These are phyloP conservation scores for Galagoides demidoff DNA, from an alignment of 2,797 vertebrate genomes.

Conservation along the genomic window DNA sequence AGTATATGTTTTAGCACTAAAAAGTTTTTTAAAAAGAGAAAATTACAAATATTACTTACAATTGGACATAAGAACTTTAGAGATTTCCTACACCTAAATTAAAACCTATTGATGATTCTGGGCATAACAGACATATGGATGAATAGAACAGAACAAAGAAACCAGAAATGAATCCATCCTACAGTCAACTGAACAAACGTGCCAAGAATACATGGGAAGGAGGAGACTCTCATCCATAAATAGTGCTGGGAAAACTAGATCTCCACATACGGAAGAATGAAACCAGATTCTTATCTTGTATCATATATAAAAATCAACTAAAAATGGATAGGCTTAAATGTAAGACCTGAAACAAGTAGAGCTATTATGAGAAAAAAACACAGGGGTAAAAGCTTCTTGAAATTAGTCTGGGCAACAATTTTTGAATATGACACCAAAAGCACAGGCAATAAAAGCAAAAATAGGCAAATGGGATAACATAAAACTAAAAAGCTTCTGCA, in stretches of 20 bases:
- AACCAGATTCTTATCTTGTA: neutral
- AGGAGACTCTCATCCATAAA: neutral
- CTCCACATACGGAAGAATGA: neutral
- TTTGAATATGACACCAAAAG: neutral
- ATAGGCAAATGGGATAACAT: neutral
- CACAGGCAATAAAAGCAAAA: neutral
- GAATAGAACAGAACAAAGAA: neutral
- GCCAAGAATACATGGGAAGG: neutral
- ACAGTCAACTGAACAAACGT: neutral
- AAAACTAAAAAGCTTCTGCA: neutral
- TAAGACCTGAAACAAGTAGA: neutral
- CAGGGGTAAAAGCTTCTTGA: neutral
- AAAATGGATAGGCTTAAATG: neutral
- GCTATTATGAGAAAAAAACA: neutral
- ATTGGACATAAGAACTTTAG: conserved; percentile 23
- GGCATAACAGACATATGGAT: neutral
- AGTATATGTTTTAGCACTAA: neutral
- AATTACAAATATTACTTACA: neutral
- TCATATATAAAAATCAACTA: neutral
- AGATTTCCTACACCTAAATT: neutral
- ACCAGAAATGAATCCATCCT: neutral
- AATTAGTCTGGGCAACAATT: neutral
- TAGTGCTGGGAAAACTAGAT: neutral
- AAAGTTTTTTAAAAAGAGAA: neutral
- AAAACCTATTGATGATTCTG: neutral